Base-by-base conservation (phyloP, 2,888 invertebrate species). In the Caenorhabditis parvicauda region DNA sequence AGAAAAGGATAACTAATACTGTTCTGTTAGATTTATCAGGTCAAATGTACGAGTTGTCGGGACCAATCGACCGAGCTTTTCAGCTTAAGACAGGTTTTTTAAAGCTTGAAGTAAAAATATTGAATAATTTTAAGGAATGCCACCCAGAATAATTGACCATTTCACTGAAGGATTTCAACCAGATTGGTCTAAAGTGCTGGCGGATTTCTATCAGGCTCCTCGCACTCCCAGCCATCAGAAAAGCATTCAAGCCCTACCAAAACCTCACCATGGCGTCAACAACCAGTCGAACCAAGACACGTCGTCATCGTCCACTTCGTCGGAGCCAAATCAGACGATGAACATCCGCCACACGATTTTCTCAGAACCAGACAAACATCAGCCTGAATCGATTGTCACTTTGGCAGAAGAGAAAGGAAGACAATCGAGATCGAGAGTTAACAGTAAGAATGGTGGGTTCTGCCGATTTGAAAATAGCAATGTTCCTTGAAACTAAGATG, bases 381-480 rank as follows among this genome's bases (percentile, higher is more conserved):
- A 45, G 17, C 3, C 6, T 4, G 35, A 32, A 17, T 55, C 60
- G 22, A 60, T 60, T 22, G 55, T 60, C 3, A 60, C 60, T 3
- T n/a, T 60, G 7, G 55, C 52, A 3, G 60, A 60, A 22, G 60
- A 60, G 12, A 55, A n/a, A n/a, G n/a, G n/a, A n/a, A n/a, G n/a
- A n/a, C n/a, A n/a, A n/a, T n/a, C n/a, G n/a, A n/a, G n/a, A n/a
- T n/a, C n/a, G n/a, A n/a, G n/a, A n/a, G n/a, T n/a, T n/a, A n/a
- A n/a, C n/a, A n/a, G n/a, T n/a, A n/a, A n/a, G n/a, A n/a, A n/a
- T n/a, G n/a, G n/a, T n/a, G n/a, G n/a, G n/a, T n/a, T n/a, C n/a
- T n/a, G n/a, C n/a, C n/a, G n/a, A n/a, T n/a, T n/a, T n/a, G n/a
- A n/a, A n/a, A n/a, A n/a, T n/a, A n/a, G n/a, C n/a, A n/a, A n/a